phyloP scores from a whole-genome alignment of 2,797 vertebrate genomes.

The Urocyon cinereoargenteus region DNA sequence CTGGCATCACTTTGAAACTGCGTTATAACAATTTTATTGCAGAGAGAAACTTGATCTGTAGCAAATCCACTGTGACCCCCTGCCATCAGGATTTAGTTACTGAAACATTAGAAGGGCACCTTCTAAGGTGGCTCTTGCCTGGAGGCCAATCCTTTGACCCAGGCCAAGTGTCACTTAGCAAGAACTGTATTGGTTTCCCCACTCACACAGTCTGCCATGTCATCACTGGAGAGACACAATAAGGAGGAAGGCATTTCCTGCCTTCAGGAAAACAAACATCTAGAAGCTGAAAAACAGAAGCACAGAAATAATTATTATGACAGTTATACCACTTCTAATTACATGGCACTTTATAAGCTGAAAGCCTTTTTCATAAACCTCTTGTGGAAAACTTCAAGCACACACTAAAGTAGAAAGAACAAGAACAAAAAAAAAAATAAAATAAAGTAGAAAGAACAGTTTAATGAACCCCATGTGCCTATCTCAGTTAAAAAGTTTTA shows the following conservation, averaged over 20 bases:
- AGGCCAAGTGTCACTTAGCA: not conserved
- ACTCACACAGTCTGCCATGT: not conserved
- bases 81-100: conserved; percentile 8
- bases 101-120: conserved; percentile 63
- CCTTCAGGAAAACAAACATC: conserved; percentile 4
- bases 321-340: not conserved
- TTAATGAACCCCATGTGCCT: not conserved
- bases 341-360: not conserved
- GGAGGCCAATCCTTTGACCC: not conserved
- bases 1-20: not conserved
- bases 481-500: conserved; percentile 1
- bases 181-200: not conserved
- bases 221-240: not conserved
- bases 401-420: not conserved
- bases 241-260: not conserved
- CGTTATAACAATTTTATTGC: not conserved
- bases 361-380: not conserved
- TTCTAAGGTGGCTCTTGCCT: conserved; percentile 48
- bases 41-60: conserved; percentile 22
- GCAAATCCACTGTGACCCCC: conserved; percentile 22
- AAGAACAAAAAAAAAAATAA: too few species aligned
- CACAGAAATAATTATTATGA: not conserved
- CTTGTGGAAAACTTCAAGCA: not conserved
- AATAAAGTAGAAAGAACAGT: not conserved
- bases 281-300: not conserved